Evolutionary conservation across 2,797 vertebrate species (phyloP), one percentile per base, ranked within the genome.

Genomic region (Ibycter americanus): DNA sequence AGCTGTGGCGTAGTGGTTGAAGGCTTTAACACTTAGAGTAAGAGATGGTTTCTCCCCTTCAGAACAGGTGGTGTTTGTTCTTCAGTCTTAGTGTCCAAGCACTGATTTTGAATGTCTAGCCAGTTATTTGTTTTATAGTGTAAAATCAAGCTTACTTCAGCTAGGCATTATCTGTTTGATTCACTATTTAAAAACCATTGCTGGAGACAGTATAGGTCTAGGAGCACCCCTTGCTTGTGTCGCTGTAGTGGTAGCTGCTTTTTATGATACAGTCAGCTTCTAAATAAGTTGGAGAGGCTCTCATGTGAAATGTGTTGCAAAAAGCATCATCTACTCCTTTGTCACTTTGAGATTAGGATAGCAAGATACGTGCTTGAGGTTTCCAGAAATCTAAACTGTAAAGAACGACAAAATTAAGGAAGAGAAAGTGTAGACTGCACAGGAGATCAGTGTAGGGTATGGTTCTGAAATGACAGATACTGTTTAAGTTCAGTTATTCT

Each of bases 111-210:
- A 76, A 56, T 1, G 4, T 61, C 8, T 29, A 66, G 21, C 40
- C 74, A 65, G 22, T 67, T 65, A 15, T 77, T 61, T 15, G 40
- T 32, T 78, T 36, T 72, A 3, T 40, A 55, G 17, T 55, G 18
- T 58, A 59, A 23, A 73, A 36, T 49, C 8, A 15, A 36, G 11
- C 11, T 17, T 90, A 27, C 79, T 79, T 65, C 42, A 87, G 22
- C 38, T 25, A 21, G 62, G 9, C 3, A 8, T 93, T 62, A 16
- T 11, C 38, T 78, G 38, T 71, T 74, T 67, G 70, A 31, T 16
- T 80, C 8, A 5, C 8, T 68, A 4, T n/a, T 58, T 82, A 73
- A 49, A 66, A 66, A 34, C 17, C 0, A 0, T 54, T 2, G 1
- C 15, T 73, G 66, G 34, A 66, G 54, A 16, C 54, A n/a, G 15